Evolutionary conservation across 2,888 invertebrate genomes (phyloP), one percentile per base, ranked within the genome.

Genomic region (Caenorhabditis sulstoni): DNA sequence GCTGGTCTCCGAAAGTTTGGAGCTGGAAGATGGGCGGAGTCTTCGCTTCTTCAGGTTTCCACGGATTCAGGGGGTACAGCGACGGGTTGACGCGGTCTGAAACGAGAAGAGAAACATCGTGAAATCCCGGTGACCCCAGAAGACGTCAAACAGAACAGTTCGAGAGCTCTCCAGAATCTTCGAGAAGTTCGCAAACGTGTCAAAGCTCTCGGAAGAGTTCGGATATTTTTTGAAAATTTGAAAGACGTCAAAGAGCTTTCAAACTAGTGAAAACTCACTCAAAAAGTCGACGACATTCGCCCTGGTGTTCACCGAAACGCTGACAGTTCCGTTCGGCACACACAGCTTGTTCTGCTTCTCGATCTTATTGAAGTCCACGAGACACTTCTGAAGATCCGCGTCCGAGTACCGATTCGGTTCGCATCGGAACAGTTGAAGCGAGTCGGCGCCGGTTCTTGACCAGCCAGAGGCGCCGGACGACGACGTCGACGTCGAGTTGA

Each of bases 61-160:
- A 88, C 0, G 88, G 88, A 29, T 82, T 73, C 53, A 97, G 91
- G 0, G 95, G 95, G 23, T 94, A 93, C 88, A 95, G 93, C 0
- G 95, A 94, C 76, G 95, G 94, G 35, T 95, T 95, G 90, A 97
- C 93, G 84, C 94, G 94, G 92, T 95, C 96, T 96, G 66, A 67
- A n/a, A n/a, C n/a, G n/a, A n/a, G n/a, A n/a, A n/a, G n/a, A n/a
- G n/a, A n/a, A n/a, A n/a, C n/a, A n/a, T n/a, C n/a, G n/a, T n/a
- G n/a, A n/a, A n/a, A n/a, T n/a, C n/a, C n/a, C n/a, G n/a, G n/a
- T n/a, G n/a, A n/a, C n/a, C n/a, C n/a, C n/a, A n/a, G n/a, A n/a
- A n/a, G n/a, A n/a, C n/a, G n/a, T n/a, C n/a, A n/a, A n/a, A n/a
- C n/a, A n/a, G n/a, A n/a, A n/a, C n/a, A n/a, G n/a, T n/a, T n/a